phyloP scores from a whole-genome alignment of 1,140 invertebrate genomes.

The Lepidurus couesii region DNA sequence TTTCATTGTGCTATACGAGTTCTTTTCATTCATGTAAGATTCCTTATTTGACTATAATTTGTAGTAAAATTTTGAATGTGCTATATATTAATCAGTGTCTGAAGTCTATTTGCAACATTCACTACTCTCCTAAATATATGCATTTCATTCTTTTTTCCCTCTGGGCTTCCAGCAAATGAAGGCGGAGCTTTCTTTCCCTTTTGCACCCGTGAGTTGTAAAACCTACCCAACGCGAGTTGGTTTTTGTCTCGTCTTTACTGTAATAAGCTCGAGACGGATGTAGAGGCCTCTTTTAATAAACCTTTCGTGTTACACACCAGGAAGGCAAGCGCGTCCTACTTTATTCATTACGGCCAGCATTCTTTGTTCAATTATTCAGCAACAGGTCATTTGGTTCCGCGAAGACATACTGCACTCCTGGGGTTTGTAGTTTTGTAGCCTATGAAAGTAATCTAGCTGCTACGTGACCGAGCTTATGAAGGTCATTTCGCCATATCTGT shows the following conservation, averaged over 20 bases:
- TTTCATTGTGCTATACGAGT: too few species aligned
- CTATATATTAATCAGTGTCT: background rate
- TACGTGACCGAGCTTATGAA: background rate
- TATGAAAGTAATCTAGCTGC: slow-evolving; percentile 22
- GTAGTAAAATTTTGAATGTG: background rate
- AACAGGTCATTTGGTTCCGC: background rate
- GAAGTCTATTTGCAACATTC: background rate
- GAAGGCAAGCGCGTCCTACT: background rate
- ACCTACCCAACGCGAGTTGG: background rate
- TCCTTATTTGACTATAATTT: too few species aligned
- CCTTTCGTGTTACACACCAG: background rate
- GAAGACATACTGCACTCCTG: background rate
- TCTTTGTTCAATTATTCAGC: slow-evolving; percentile 1
- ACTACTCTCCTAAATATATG: background rate
- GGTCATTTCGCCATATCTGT: slow-evolving; percentile 10
- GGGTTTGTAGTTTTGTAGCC: background rate
- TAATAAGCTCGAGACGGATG: background rate
- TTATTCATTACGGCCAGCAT: background rate
- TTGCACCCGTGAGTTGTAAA: background rate
- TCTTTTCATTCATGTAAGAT: too few species aligned
- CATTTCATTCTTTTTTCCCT: background rate
- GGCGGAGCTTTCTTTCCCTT: background rate
- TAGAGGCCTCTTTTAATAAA: background rate
- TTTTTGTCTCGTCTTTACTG: background rate
- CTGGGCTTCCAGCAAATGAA: background rate